Base-by-base conservation (phyloP, 2,888 invertebrate genomes). In the Watsonalla binaria region DNA sequence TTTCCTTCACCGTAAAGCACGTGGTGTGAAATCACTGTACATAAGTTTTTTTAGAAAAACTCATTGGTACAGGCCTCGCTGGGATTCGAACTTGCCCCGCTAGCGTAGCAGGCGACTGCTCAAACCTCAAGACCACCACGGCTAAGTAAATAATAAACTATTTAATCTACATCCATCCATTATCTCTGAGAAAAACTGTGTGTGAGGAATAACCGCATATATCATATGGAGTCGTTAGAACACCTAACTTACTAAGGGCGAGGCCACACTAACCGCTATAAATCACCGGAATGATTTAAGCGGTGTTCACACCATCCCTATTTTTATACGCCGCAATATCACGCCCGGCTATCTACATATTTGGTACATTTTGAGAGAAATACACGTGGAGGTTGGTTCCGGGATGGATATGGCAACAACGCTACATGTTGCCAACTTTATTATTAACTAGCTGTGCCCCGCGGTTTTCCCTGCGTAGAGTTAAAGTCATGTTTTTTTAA, bases 281-380 rank as follows among this genome's bases (percentile, higher is more conserved):
- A 82, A 82, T 84, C 81, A 77, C 57, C 54, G 61, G 57, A 64
- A 80, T 82, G 79, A 82, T 82, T 79, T 80, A 83, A 74, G 76
- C 72, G 59, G 63, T 75, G 81, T 84, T 84, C 82, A 81, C 82
- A 81, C 82, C 77, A 73, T 65, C 74, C 81, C 74, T 73, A 82
- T 82, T 82, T 83, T 82, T 81, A 79, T 81, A 75, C 78, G 70
- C 68, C 68, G 62, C 50, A 51, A 53, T 71, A 73, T 71, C 72
- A 57, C 68, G 65, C 65, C 60, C 59, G 55, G 66, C 62, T 64
- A 79, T 82, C 76, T 76, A 76, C 78, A 80, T 80, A 78, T 78
- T 79, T 68, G 70, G 69, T 78, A 67, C 71, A 70, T 72, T 73
- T 70, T 71, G 58, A 54, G 54, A 46, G 51, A 60, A 57, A 54